Base-by-base conservation (phyloP, 2,888 invertebrate species). In the Pyrrhia umbra region DNA sequence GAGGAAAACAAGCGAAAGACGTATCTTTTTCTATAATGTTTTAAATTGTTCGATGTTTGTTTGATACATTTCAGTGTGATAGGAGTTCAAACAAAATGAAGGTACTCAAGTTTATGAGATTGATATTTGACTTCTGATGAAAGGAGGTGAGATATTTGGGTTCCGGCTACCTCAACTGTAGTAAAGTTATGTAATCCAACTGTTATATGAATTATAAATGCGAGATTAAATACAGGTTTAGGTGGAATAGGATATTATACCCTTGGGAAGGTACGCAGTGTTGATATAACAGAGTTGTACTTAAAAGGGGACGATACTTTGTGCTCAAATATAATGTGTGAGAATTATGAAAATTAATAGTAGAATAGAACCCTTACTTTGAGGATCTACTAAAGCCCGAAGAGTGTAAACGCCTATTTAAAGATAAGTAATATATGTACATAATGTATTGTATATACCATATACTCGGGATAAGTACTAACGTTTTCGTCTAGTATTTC, bases 141-240 rank as follows among this genome's bases (percentile, higher is more conserved):
- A 79, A 71, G 71, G 62, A 68, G 62, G 50, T 54, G 67, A 62
- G 49, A 62, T 65, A 67, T 64, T 60, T 60, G 50, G 45, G 63
- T 79, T 64, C 55, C 58, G 49, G 47, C 59, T 67, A 50, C 50
- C 49, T 58, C 55, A 68, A 65, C 71, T 55, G 63, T 15, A 43
- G 25, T 54, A 20, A 51, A 61, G 39, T 59, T 64, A 46, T 54
- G 27, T 72, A 64, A 70, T 65, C 46, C 54, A 67, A 70, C 49
- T 63, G 76, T 46, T 54, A 58, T 49, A 40, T 71, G 59, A 63
- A 79, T 77, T 71, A 68, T 68, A 63, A 75, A 79, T 71, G 67
- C 54, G 57, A 62, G 64, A 65, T 71, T 79, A 71, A 75, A 66
- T 63, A 76, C 54, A 55, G 56, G 67, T 61, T 61, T 62, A 56